Base-by-base conservation (phyloP, 2,113 vertebrate genomes). In the Apaloderma vittatum region DNA sequence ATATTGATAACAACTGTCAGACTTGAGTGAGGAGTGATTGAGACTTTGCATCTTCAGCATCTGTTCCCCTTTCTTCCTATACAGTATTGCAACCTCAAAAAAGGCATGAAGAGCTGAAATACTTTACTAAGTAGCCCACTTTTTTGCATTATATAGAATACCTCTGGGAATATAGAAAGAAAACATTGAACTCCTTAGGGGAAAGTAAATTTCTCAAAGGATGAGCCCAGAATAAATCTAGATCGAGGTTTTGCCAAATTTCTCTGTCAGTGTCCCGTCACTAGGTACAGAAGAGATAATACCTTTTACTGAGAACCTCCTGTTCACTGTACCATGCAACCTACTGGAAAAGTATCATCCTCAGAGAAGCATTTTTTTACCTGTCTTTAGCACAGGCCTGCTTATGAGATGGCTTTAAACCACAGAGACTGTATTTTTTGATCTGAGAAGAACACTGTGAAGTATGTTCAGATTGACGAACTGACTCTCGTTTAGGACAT, bases 1-100 rank as follows among this genome's bases (percentile, higher is more conserved):
- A 14, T 45, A 84, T n/a, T 45, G 81, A 73, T 68, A 84, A 34
- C 30, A 88, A 85, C 78, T 61, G 67, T 57, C 93, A 94, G 94
- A 77, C 65, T 83, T 77, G 67, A 74, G 29, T 24, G 55, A 6
- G 1, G 70, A 85, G 43, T 87, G 87, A 87, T 0, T 34, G 71
- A 70, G 71, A 73, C 16, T 91, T 87, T 18, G 19, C 61, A 43
- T 73, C 63, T 63, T 88, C 75, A 73, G 94, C 78, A 90, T 79
- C 86, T 81, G 51, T n/a, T 91, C 54, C 37, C 8, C 36, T 67
- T 67, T 87, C 54, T 70, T 76, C 78, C 46, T 88, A 45, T n/a
- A 3, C 30, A 78, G 54, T 40, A 46, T 54, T 79, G 85, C 54
- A 15, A 27, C 76, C 86, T 83, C 43, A 94, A 91, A 37, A 57